These are phyloP conservation scores for Asarcornis scutulata DNA, from an alignment of 2,113 vertebrate genomes.

Conservation along the genomic window DNA sequence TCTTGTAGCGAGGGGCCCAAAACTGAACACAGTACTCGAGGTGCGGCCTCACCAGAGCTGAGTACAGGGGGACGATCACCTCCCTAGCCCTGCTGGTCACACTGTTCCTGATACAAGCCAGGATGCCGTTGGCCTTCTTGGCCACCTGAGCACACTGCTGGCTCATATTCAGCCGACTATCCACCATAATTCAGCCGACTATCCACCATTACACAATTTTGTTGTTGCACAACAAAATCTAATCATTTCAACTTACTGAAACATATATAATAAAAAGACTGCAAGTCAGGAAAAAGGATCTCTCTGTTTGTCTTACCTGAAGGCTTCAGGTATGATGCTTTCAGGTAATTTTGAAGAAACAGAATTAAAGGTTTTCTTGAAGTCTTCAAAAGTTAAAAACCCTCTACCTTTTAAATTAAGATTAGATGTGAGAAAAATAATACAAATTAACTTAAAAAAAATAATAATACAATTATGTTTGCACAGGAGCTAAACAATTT, in stretches of 20 bases:
- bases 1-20: too few species aligned
- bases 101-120: too few species aligned
- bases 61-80: too few species aligned
- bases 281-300: background rate
- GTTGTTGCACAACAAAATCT: background rate
- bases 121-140: too few species aligned
- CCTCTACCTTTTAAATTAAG: conserved; percentile 66
- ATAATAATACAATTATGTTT: background rate
- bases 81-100: too few species aligned
- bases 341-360: conserved; percentile 73
- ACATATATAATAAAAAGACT: background rate
- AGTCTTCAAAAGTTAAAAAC: conserved; percentile 80
- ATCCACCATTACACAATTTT: too few species aligned
- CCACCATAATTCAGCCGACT: too few species aligned
- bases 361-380: conserved; percentile 74
- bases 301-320: conserved; percentile 70
- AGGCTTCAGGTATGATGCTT: conserved; percentile 73
- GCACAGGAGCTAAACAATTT: background rate
- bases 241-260: background rate
- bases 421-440: background rate
- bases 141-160: too few species aligned
- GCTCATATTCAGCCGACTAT: too few species aligned
- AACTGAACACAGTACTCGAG: too few species aligned
- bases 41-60: too few species aligned
- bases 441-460: background rate